Base-by-base conservation (phyloP, 2,888 invertebrate species). In the Eustalomyia histrio region DNA sequence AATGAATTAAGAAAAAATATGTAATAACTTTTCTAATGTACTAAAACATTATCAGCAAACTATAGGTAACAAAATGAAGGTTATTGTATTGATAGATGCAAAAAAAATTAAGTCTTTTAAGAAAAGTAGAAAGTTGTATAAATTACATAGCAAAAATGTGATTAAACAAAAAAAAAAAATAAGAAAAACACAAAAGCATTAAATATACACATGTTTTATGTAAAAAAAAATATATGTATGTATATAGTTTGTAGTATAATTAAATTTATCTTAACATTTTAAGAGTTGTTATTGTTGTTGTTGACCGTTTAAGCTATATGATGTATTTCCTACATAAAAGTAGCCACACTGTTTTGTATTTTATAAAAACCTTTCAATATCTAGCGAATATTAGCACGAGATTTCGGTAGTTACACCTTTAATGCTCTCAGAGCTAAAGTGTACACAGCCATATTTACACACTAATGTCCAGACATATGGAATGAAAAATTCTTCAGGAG, bases 391-490 rank as follows among this genome's bases (percentile, higher is more conserved):
- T 90, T 90, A 90, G 89, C 90, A 90, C 84, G 87, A 88, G 64
- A 90, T 87, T 68, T 91, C 90, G 39, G 88, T 89, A 75, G 88
- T 88, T 18, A 90, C 87, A 69, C 87, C 87, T 83, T 90, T 90
- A 57, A 91, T 89, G 83, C 87, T 90, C 83, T 91, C 90, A 21
- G 90, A 90, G 84, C 87, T 91, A 76, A 91, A 91, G 84, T 90
- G 90, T 60, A 91, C 89, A 85, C 89, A 90, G 68, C 93, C 93
- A 83, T 93, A 92, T 50, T 91, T 92, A 85, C 92, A 94, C 58
- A 99, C 96, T 69, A 99, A 92, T 3, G 96, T 96, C 99, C 99
- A 99, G 24, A 99, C 97, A 90, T 99, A 99, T 0, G 99, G 99
- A 84, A 99, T 97, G 92, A 99, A 99, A 92, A 99, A 99, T 88